Conservation (phyloP, 2,113 vertebrate genomes). For the Nannospalax galili region DNA sequence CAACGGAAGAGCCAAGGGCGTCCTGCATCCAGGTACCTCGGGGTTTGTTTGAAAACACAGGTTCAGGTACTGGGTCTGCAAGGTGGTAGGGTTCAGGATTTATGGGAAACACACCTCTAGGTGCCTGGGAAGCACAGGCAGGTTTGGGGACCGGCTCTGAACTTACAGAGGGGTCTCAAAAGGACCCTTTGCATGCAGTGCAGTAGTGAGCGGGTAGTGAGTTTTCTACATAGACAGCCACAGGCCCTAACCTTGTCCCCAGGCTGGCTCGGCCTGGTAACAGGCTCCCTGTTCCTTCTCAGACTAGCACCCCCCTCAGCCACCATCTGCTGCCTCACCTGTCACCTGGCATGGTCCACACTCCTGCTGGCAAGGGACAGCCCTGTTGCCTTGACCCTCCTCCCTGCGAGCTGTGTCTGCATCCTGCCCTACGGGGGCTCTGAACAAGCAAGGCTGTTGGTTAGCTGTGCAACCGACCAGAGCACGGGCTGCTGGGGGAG, state of each 20-base stretch:
- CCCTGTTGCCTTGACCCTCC: not conserved
- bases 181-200: accelerated
- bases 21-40: not conserved
- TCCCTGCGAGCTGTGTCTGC: not conserved
- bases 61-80: not conserved
- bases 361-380: not conserved
- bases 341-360: slow-evolving; percentile 2
- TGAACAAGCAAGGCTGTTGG: accelerated
- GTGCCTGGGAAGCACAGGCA: not conserved
- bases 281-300: slow-evolving; percentile 9
- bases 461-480: not conserved
- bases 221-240: not conserved
- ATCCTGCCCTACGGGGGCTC: not conserved
- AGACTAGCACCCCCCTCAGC: slow-evolving; percentile 55
- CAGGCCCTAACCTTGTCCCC: not conserved
- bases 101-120: not conserved
- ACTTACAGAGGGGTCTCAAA: not conserved
- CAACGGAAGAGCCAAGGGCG: too few relatives aligned
- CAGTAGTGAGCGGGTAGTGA: not conserved
- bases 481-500: accelerated
- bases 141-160: not conserved
- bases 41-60: not conserved
- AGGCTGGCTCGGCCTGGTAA: not conserved
- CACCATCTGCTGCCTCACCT: slow-evolving; percentile 72
- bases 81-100: not conserved